phyloP scores from a whole-genome alignment of 2,797 vertebrate species.

The Schizopygopsis malacanthus region DNA sequence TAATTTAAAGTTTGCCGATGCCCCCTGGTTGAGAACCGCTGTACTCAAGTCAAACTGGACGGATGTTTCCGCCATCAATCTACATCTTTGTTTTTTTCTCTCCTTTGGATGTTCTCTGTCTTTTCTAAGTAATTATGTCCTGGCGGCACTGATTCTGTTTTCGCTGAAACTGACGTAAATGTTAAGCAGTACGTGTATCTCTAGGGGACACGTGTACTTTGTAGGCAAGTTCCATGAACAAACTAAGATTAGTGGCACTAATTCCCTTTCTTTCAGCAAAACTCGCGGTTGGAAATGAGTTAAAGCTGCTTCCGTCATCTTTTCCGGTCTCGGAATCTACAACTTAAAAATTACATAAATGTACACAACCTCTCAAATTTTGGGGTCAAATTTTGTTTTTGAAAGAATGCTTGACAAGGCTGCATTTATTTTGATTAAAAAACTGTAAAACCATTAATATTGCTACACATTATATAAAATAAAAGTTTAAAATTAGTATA shows the following conservation, averaged over 20 bases:
- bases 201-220: not conserved
- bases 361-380: no score
- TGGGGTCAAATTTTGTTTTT: not conserved
- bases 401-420: not conserved
- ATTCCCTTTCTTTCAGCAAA: slow-evolving; percentile 12
- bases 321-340: not conserved
- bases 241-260: slow-evolving; percentile 10
- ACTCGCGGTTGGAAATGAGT: not conserved
- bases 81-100: not conserved
- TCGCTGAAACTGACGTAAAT: not conserved
- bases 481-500: not conserved
- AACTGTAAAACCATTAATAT: not conserved
- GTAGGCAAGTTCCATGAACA: not conserved
- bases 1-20: not conserved
- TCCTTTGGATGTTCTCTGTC: not conserved
- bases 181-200: not conserved
- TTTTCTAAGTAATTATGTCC: not conserved
- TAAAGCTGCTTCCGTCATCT: not conserved
- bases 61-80: not conserved
- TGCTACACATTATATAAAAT: not conserved
- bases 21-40: not conserved
- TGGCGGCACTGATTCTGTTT: not conserved
- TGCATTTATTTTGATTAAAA: no score
- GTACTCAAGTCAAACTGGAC: not conserved
- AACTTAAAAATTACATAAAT: not conserved